Conservation (phyloP, 1,140 invertebrate genomes). For the Nasonia vitripennis region DNA sequence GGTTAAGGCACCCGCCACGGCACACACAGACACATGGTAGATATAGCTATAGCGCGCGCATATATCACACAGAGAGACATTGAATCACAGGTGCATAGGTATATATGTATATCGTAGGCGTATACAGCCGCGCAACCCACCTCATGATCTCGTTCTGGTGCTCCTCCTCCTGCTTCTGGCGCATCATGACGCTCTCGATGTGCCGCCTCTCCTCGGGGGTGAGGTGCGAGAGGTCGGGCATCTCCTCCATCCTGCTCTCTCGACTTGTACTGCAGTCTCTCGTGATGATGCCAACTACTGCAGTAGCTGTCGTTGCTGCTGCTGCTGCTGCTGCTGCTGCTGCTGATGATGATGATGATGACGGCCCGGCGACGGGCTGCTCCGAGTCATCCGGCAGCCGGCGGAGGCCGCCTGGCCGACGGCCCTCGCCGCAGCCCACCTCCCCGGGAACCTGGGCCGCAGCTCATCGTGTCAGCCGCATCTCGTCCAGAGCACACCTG, state of each 20-base stretch:
- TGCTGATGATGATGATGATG: neutral
- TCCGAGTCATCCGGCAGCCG: constrained; percentile 71
- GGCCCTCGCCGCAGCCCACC: constrained; percentile 35
- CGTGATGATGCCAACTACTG: constrained; percentile 58
- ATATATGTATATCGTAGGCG: neutral
- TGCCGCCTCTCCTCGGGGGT: constrained; percentile 97
- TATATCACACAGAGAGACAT: neutral
- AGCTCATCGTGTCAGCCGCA: neutral
- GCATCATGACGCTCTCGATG: constrained; percentile 96
- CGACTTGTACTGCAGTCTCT: neutral
- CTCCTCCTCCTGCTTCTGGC: constrained; percentile 97
- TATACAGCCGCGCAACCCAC: constrained; percentile 72
- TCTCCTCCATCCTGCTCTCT: constrained; percentile 80
- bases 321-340: neutral
- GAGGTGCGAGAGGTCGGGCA: constrained; percentile 98
- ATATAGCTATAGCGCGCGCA: neutral
- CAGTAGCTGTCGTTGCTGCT: neutral
- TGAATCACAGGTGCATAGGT: neutral
- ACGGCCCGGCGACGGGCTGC: constrained; percentile 47
- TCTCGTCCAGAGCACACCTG: neutral
- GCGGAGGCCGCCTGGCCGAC: constrained; percentile 53
- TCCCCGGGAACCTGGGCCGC: neutral
- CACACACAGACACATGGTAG: too few species aligned
- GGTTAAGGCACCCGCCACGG: too few species aligned
- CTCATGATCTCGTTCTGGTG: constrained; percentile 96